These are phyloP conservation scores for Cryptocephalus moraei DNA, from an alignment of 2,888 invertebrate species.

Conservation along the genomic window DNA sequence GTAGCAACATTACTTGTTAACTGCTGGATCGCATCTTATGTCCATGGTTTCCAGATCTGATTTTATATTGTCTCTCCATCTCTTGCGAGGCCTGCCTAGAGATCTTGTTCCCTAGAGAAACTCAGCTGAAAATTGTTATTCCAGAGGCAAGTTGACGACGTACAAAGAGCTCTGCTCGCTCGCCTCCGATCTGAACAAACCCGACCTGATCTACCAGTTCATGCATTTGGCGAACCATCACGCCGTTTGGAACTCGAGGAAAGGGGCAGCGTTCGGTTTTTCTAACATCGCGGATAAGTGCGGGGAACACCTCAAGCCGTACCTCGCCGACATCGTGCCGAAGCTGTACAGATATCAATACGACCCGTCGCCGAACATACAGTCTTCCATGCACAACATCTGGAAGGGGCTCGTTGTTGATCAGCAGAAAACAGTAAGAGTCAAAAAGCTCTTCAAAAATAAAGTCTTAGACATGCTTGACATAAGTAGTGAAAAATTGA, in stretches of 20 bases:
- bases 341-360: slow-evolving; percentile 84
- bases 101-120: too few relatives aligned
- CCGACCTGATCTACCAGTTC: slow-evolving; percentile 90
- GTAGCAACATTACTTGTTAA: too few relatives aligned
- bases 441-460: too few relatives aligned
- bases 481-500: too few relatives aligned
- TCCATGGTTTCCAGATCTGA: too few relatives aligned
- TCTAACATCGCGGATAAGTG: slow-evolving; percentile 77
- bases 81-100: too few relatives aligned
- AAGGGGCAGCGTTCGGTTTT: slow-evolving; percentile 90
- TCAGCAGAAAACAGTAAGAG: slow-evolving; percentile 67
- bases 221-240: slow-evolving; percentile 94
- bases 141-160: slow-evolving; percentile 77
- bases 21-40: too few relatives aligned
- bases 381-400: slow-evolving; percentile 87
- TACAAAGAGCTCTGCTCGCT: slow-evolving; percentile 91
- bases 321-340: slow-evolving; percentile 78
- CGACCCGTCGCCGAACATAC: slow-evolving; percentile 86
- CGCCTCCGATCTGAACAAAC: slow-evolving; percentile 89
- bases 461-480: too few relatives aligned
- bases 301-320: slow-evolving; percentile 70
- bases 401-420: slow-evolving; percentile 86
- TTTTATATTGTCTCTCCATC: too few relatives aligned
- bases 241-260: slow-evolving; percentile 88
- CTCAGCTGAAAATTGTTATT: slow-evolving; percentile 4